Evolutionary conservation across 2,888 invertebrate species (phyloP).

Genomic region (Pemphredon lugubris): DNA sequence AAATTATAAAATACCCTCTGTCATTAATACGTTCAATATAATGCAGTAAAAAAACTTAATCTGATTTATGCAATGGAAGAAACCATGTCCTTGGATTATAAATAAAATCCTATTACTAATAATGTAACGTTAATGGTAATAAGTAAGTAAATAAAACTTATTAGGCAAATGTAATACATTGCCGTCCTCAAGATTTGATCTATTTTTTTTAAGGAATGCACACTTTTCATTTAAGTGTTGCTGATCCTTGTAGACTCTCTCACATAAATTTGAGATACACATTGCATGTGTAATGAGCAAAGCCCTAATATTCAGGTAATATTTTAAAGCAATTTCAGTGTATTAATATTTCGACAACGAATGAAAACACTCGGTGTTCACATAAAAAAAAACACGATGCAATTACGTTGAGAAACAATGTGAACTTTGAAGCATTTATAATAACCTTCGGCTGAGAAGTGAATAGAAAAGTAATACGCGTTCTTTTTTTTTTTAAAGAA

Average conservation of each 20-base stretch:
- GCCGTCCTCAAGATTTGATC: background rate
- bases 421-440: no score
- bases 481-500: no score
- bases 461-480: no score
- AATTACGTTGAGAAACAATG: no score
- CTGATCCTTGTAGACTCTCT: no score
- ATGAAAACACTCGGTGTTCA: background rate
- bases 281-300: constrained; percentile 18
- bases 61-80: constrained; percentile 24
- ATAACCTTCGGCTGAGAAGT: no score
- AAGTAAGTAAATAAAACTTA: constrained; percentile 4
- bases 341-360: constrained; percentile 5
- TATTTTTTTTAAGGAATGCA: constrained; percentile 36
- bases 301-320: background rate
- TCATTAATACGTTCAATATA: no score
- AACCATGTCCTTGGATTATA: constrained; percentile 19
- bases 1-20: no score
- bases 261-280: constrained; percentile 9
- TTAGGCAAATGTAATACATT: constrained; percentile 18
- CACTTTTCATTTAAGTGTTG: constrained; percentile 10
- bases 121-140: background rate
- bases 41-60: constrained; percentile 20
- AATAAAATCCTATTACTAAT: constrained; percentile 7
- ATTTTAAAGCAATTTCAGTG: constrained; percentile 17
- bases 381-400: no score